phyloP scores from a whole-genome alignment of 2,113 vertebrate species.

The Caloenas nicobarica region DNA sequence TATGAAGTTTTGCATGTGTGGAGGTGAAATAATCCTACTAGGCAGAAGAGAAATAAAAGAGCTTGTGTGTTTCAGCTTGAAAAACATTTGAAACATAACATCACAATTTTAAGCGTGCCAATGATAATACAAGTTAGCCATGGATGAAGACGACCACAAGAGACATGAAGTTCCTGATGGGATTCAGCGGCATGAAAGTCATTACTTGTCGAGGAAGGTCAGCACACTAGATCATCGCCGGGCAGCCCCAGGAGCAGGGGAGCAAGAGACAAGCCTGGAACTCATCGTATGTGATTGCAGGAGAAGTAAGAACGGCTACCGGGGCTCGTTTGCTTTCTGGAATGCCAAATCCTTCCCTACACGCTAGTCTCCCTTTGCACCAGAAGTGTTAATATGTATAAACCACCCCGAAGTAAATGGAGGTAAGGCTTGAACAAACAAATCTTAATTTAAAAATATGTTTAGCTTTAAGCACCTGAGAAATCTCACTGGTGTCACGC shows the following conservation, averaged over 20 bases:
- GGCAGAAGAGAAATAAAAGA: conserved; percentile 73
- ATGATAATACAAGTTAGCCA: conserved; percentile 51
- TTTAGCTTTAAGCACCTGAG: neutral
- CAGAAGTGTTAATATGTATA: neutral
- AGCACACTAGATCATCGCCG: neutral
- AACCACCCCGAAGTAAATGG: neutral
- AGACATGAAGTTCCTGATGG: conserved; percentile 40
- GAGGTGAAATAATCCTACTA: conserved; percentile 75
- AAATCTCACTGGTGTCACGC: neutral
- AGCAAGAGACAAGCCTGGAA: neutral
- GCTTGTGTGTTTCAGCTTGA: conserved; percentile 71
- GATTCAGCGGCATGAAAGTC: conserved; percentile 8
- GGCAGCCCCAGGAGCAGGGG: neutral
- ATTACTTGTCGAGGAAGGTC: neutral
- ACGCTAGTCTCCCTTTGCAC: neutral
- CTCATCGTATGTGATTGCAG: neutral
- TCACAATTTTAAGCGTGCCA: conserved; percentile 72
- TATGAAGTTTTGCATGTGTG: conserved; percentile 68
- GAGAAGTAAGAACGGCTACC: neutral
- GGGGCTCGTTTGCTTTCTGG: neutral
- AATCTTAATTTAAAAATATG: neutral
- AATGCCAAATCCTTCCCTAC: neutral
- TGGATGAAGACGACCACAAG: conserved; percentile 47
- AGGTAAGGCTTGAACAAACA: neutral
- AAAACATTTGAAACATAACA: conserved; percentile 81